Evolutionary conservation across 2,113 vertebrate species (phyloP).

Genomic region (Hystrix brachyura): DNA sequence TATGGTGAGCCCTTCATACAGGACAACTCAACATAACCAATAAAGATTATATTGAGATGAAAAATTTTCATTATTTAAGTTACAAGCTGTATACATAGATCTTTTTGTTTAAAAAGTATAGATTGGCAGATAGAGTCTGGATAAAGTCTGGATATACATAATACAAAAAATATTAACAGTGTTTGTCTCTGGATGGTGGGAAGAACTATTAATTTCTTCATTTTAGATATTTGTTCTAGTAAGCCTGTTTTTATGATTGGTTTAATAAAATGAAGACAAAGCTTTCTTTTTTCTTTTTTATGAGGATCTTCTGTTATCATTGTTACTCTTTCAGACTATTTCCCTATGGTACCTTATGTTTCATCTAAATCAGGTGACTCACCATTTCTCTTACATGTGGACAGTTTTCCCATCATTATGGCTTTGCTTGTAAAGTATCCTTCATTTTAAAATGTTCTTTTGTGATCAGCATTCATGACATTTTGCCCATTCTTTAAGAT

Average conservation of each 20-base stretch:
- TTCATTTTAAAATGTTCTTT: conserved; percentile 19
- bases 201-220: conserved; percentile 24
- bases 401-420: background rate
- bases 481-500: background rate
- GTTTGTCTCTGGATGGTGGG: background rate
- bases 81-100: background rate
- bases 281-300: background rate
- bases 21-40: background rate
- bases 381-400: background rate
- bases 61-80: background rate
- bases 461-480: background rate
- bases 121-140: background rate
- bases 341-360: background rate
- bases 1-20: background rate
- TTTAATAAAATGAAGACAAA: conserved; percentile 22
- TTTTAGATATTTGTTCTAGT: background rate
- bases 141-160: background rate
- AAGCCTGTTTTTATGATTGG: background rate
- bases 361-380: background rate
- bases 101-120: background rate
- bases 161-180: background rate
- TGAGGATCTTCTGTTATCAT: background rate
- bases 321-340: background rate
- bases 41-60: background rate
- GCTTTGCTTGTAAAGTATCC: background rate